Percentiles rank a stretch among this genome's conserved stretches.
These are phyloP conservation scores for Dysidea cf. avara DNA, from an alignment of 37 sponge, comb jelly and placozoan genomes.

Conservation along the genomic window DNA sequence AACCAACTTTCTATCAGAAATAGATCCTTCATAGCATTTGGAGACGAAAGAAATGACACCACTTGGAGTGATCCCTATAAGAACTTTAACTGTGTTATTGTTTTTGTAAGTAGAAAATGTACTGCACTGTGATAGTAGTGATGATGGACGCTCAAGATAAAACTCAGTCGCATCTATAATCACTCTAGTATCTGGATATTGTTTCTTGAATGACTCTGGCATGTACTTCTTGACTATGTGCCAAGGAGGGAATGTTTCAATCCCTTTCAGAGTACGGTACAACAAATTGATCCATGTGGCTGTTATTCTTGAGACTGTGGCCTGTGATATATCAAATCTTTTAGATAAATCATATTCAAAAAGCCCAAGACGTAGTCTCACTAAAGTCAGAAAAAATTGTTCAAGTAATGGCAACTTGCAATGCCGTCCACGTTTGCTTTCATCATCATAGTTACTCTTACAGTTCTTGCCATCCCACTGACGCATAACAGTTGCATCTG, in stretches of 20 bases:
- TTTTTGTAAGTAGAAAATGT: conserved; percentile 57
- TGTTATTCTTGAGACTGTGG: conserved; percentile 3
- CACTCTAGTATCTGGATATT: conserved; percentile 26
- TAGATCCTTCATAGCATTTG: conserved; percentile 27
- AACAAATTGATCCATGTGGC: conserved; percentile 21
- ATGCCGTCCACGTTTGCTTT: no score
- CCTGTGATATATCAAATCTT: conserved; percentile 1
- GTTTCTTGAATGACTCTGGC: conserved; percentile 21
- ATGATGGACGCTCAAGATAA: conserved; percentile 28
- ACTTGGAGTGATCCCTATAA: conserved; percentile 50
- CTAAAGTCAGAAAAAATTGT: conserved; percentile 21
- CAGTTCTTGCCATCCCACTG: no score
- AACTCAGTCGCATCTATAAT: conserved; percentile 55
- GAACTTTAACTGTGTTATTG: conserved; percentile 47
- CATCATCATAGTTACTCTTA: no score
- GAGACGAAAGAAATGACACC: conserved; percentile 58
- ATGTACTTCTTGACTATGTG: conserved; percentile 15
- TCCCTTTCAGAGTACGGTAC: conserved; percentile 3
- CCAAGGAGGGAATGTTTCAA: conserved; percentile 2
- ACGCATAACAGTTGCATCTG: no score
- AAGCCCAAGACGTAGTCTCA: conserved; percentile 14
- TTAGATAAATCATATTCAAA: not conserved
- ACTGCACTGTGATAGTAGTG: conserved; percentile 21
- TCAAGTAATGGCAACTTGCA: conserved; percentile 2
- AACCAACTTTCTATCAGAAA: conserved; percentile 47